phyloP scores from a whole-genome alignment of 2,797 vertebrate genomes.

The Pelobates cultripes region DNA sequence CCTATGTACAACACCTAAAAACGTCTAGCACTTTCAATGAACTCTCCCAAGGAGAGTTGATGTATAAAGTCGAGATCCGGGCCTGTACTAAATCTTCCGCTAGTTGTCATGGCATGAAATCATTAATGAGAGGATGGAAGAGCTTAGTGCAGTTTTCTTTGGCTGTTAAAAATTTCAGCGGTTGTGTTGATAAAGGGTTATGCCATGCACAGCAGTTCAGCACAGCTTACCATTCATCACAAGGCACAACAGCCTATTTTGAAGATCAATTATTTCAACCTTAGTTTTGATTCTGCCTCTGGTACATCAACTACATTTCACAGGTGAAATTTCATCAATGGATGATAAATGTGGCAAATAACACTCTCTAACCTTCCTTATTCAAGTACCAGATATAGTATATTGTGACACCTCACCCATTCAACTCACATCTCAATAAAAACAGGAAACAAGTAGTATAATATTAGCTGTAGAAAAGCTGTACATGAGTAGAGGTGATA shows the following conservation, averaged over 20 bases:
- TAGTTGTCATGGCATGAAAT: neutral
- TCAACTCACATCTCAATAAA: too few relatives aligned
- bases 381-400: too few relatives aligned
- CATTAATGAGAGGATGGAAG: conserved; percentile 4
- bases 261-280: conserved; percentile 14
- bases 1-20: neutral
- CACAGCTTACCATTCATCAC: conserved; percentile 11
- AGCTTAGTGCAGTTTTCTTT: neutral
- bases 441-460: too few relatives aligned
- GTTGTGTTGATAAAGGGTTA: conserved; percentile 3
- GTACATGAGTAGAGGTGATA: too few relatives aligned
- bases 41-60: neutral
- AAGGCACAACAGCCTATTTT: neutral
- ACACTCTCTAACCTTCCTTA: neutral
- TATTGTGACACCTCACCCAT: too few relatives aligned
- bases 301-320: neutral
- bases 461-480: too few relatives aligned
- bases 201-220: neutral
- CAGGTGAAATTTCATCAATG: neutral
- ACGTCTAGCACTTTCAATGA: neutral
- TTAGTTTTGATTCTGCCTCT: neutral
- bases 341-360: neutral
- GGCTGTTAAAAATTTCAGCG: neutral
- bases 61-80: neutral
- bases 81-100: neutral